Conservation (phyloP, 2,888 invertebrate genomes). For the Cosmia pyralina region DNA sequence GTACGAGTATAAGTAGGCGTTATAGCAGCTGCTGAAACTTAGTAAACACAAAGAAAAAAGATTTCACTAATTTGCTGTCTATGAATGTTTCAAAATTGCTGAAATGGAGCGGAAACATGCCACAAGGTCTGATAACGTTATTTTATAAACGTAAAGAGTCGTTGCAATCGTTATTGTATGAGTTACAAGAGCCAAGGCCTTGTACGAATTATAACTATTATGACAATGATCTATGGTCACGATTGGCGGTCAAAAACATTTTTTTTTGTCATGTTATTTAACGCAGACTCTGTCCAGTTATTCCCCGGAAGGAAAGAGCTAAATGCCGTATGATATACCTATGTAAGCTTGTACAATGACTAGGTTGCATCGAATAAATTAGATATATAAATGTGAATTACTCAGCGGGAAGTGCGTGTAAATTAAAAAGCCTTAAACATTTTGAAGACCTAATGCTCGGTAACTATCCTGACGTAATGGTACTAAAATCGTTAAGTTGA, state of each 20-base stretch:
- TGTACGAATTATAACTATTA: slow-evolving; percentile 72
- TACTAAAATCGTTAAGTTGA: too few species aligned
- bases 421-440: too few species aligned
- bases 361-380: too few species aligned
- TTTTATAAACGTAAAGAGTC: slow-evolving; percentile 57
- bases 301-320: slow-evolving; percentile 5
- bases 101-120: slow-evolving; percentile 78
- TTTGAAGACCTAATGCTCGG: too few species aligned
- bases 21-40: not conserved
- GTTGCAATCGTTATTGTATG: slow-evolving; percentile 60
- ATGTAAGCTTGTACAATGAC: too few species aligned
- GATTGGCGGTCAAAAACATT: slow-evolving; percentile 13
- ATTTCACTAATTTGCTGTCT: slow-evolving; percentile 70
- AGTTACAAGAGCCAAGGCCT: slow-evolving; percentile 61
- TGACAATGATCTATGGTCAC: slow-evolving; percentile 51
- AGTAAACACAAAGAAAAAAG: slow-evolving; percentile 54
- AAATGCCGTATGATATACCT: slow-evolving; percentile 1
- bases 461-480: too few species aligned
- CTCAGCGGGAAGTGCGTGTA: too few species aligned
- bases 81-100: slow-evolving; percentile 73
- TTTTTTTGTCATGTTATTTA: slow-evolving; percentile 5
- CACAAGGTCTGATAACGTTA: slow-evolving; percentile 73
- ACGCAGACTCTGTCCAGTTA: not conserved
- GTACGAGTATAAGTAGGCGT: not conserved
- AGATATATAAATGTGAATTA: too few species aligned